Evolutionary conservation across 2,113 vertebrate genomes (phyloP).

Genomic region (Collichthys lucidus): DNA sequence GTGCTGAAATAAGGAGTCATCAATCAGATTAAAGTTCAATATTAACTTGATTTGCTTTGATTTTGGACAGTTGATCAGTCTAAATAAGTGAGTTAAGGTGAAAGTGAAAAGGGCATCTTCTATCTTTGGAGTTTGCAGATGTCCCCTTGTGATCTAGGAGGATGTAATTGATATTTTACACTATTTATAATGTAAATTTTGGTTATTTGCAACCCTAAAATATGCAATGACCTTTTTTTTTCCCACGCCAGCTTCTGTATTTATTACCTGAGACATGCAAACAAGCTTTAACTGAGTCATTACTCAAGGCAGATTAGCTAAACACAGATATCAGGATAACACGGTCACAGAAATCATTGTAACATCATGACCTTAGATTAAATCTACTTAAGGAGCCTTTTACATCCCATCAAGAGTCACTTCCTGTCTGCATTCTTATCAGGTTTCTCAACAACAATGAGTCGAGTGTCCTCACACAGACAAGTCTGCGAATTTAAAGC

Average conservation of each 20-base stretch:
- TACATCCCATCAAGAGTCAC: background rate
- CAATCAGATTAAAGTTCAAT: background rate
- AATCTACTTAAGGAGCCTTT: background rate
- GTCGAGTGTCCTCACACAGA: background rate
- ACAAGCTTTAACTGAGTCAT: background rate
- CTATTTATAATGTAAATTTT: background rate
- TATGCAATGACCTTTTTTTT: background rate
- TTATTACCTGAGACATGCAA: background rate
- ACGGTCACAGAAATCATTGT: background rate
- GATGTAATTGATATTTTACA: background rate
- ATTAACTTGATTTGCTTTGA: background rate
- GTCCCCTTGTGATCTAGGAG: background rate
- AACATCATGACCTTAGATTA: background rate
- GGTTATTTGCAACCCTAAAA: background rate
- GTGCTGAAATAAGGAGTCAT: background rate
- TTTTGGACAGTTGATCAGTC: background rate
- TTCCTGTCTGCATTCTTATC: slow-evolving; percentile 2
- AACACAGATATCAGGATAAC: background rate
- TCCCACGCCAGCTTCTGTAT: background rate
- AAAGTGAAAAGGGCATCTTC: background rate
- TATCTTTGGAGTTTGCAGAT: background rate
- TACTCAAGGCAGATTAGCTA: background rate
- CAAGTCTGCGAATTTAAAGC: background rate
- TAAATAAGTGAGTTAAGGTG: background rate
- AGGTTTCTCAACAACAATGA: background rate